Evolutionary conservation across 1,140 invertebrate species (phyloP).

Genomic region (Solenopsis invicta): DNA sequence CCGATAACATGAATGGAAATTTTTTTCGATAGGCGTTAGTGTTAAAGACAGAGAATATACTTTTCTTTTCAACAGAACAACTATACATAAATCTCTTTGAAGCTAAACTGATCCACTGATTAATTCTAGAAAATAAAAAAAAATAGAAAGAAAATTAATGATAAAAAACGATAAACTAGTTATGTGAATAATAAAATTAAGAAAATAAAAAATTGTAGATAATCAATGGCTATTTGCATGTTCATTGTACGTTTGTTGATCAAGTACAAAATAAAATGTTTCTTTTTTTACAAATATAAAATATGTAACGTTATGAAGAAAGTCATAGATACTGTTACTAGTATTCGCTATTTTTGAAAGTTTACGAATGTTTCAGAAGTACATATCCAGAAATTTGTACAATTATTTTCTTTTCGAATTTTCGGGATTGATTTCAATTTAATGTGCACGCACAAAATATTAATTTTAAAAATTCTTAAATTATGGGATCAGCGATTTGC

Average conservation of each 20-base stretch:
- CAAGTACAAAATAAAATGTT: too few species aligned
- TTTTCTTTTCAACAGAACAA: not conserved
- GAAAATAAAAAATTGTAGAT: too few species aligned
- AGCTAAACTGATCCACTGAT: too few species aligned
- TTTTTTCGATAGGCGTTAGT: conserved; percentile 36
- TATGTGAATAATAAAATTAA: too few species aligned
- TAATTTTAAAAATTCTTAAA: not conserved
- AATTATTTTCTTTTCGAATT: not conserved
- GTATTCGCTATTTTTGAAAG: not conserved
- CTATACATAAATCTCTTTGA: not conserved
- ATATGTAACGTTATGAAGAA: not conserved
- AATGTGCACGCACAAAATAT: not conserved
- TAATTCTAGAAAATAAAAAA: too few species aligned
- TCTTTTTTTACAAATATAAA: not conserved
- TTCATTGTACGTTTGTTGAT: too few species aligned
- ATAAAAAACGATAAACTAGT: too few species aligned
- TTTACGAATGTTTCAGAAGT: not conserved
- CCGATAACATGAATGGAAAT: conserved; percentile 64
- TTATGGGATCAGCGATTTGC: not conserved
- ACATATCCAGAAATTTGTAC: not conserved
- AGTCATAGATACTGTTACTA: not conserved
- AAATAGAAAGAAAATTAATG: too few species aligned
- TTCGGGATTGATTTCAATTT: not conserved
- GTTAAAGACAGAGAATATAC: not conserved
- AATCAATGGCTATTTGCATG: too few species aligned